Percentiles rank a stretch among this genome's conserved stretches.
These are phyloP conservation scores for Drosophila nr. perissopoda DNA, from an alignment of 2,888 invertebrate genomes.

Conservation along the genomic window DNA sequence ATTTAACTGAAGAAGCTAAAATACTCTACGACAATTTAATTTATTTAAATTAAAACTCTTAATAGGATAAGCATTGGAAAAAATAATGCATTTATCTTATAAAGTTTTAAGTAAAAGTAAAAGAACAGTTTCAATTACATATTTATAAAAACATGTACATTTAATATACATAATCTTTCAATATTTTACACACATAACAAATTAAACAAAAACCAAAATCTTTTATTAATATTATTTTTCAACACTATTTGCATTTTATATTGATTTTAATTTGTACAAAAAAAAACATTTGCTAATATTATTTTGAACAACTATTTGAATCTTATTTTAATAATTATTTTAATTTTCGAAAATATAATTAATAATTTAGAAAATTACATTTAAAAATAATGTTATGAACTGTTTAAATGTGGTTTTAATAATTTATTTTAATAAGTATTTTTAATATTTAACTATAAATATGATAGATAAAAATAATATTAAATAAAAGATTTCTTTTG, in stretches of 20 bases:
- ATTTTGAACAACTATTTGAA: background rate
- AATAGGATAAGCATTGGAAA: no score
- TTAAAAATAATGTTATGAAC: background rate
- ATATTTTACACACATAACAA: background rate
- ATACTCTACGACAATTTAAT: conserved; percentile 27
- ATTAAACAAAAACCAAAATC: background rate
- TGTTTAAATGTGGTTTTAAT: background rate
- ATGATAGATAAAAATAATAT: background rate
- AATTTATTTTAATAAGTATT: background rate
- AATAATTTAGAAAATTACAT: rapidly evolving
- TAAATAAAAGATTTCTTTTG: background rate
- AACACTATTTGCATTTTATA: background rate
- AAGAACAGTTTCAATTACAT: background rate
- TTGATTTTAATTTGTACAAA: background rate
- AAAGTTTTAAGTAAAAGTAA: background rate
- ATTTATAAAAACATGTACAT: background rate
- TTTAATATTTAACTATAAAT: no score
- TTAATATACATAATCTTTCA: background rate
- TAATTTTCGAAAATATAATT: background rate
- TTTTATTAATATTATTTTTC: background rate
- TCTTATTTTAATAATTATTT: background rate
- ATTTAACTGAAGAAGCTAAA: background rate
- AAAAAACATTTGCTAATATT: background rate
- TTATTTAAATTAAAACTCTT: background rate
- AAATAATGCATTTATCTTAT: no score